Percentiles rank a stretch among this genome's conserved stretches.
phyloP scores from a whole-genome alignment of 92 coral and sea anemone species.

The Ricordea florida region DNA sequence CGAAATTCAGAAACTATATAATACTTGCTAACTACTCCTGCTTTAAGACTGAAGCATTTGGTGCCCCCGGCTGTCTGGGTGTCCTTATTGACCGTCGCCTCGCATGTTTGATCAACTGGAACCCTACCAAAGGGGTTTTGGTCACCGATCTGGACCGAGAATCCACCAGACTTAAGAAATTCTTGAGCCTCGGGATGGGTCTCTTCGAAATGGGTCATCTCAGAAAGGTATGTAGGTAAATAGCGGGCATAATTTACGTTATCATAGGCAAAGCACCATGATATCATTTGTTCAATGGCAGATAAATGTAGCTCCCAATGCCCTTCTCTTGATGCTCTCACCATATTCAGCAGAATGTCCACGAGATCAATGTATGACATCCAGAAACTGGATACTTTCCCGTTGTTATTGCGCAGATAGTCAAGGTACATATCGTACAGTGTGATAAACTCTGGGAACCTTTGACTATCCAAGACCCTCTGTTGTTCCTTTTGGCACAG shows the following conservation, averaged over 20 bases:
- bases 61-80: slow-evolving; percentile 45
- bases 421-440: slow-evolving; percentile 16
- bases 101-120: slow-evolving; percentile 33
- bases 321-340: slow-evolving; percentile 67
- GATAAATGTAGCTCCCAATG: slow-evolving; percentile 56
- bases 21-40: slow-evolving; percentile 31
- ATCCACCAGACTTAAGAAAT: slow-evolving; percentile 50
- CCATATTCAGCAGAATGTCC: slow-evolving; percentile 42
- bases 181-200: slow-evolving; percentile 50
- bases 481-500: slow-evolving; percentile 33
- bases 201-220: slow-evolving; percentile 43
- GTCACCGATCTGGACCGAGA: slow-evolving; percentile 55
- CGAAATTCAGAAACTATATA: slow-evolving; percentile 27
- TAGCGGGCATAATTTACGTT: slow-evolving; percentile 63
- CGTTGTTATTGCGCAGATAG: slow-evolving; percentile 20
- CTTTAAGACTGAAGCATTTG: slow-evolving; percentile 35
- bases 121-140: slow-evolving; percentile 39
- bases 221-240: slow-evolving; percentile 47
- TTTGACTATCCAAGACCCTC: slow-evolving; percentile 20
- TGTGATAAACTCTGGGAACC: slow-evolving; percentile 33
- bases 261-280: slow-evolving; percentile 67
- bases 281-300: slow-evolving; percentile 60
- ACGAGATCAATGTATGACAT: slow-evolving; percentile 60
- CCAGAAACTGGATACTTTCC: slow-evolving; percentile 46
- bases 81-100: slow-evolving; percentile 40